Evolutionary conservation across 2,797 vertebrate species (phyloP), one percentile per base, ranked within the genome.

Genomic region (Nannoperca obscura): DNA sequence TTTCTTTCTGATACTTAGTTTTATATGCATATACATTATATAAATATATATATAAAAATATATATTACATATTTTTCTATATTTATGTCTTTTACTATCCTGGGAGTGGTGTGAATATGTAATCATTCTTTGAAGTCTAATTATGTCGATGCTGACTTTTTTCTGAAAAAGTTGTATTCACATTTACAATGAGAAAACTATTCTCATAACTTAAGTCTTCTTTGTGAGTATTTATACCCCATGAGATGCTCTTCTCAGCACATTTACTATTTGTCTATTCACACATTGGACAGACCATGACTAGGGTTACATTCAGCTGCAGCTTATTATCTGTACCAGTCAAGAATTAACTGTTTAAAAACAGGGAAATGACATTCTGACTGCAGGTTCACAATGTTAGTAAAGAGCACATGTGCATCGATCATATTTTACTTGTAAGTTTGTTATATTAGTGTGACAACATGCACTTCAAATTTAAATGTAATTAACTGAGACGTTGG

Each of bases 41-140:
- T 92, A 82, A 74, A 84, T 70, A 81, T 84, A 90, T 79, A 81
- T 86, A 87, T 82, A 80, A 20, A 57, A 38, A 76, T 90, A 86
- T 89, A 85, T 92, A 89, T 83, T 75, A 88, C 86, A 91, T 92
- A 92, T 92, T 90, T 93, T 91, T 93, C 82, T 91, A 93, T 93
- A 92, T 93, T 94, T 93, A 92, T 93, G 87, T 92, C 72, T 87
- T 92, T 86, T 86, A 84, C 86, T 94, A 91, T 91, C 79, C 82
- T 91, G 90, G 92, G 90, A 93, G 87, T 93, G 91, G 92, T 92
- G 89, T 93, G 91, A 89, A 91, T 82, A 86, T 93, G 83, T 92
- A 91, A 92, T 85, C 87, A n/a, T 83, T 88, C 78, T 86, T 84
- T 82, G 62, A 82, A 88, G 80, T 91, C 74, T 61, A 88, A 83